Evolutionary conservation across 2,888 invertebrate species (phyloP), one percentile per base, ranked within the genome.

Genomic region (Pachymerium ferrugineum): DNA sequence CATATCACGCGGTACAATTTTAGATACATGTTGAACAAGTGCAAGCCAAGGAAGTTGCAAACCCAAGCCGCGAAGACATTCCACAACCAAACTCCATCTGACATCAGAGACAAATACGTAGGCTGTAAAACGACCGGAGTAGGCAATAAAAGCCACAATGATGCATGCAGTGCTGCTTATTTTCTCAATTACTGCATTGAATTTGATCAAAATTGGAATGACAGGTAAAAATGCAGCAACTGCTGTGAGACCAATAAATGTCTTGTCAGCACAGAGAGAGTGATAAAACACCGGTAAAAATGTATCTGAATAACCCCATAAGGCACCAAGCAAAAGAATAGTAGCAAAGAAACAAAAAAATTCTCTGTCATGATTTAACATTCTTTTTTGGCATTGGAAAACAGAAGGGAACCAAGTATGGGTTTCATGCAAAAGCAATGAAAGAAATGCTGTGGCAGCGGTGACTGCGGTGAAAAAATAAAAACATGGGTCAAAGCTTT

Each of bases 261-360:
- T 71, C 28, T 71, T 71, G 25, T 71, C 38, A 3, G 71, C 71
- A 19, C 71, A 71, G 22, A 71, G 5, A 22, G 38, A 19, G 22
- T 33, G 33, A 10, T 33, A 38, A 82, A 84, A 89, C 89, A 90
- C 89, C 31, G 89, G 88, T 76, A 92, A 82, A 80, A 89, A 93
- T 12, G 88, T 88, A 81, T 93, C 91, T 79, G 92, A 88, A 75
- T 89, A 89, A 80, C 90, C 89, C 90, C 92, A 93, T 78, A 92
- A 87, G 3, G 87, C 85, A n/a, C 93, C 93, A 75, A 92, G 86
- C 14, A 91, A 80, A 3, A 89, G 84, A 22, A 92, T 84, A 1
- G 92, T 87, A 22, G 89, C 81, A 31, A 89, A 86, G 0, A 93
- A 84, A 91, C 38, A 35, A 5, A 71, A 38, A 25, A 71, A 71